phyloP scores from a whole-genome alignment of 2,797 vertebrate species.

The Acestrorhynchus altus region DNA sequence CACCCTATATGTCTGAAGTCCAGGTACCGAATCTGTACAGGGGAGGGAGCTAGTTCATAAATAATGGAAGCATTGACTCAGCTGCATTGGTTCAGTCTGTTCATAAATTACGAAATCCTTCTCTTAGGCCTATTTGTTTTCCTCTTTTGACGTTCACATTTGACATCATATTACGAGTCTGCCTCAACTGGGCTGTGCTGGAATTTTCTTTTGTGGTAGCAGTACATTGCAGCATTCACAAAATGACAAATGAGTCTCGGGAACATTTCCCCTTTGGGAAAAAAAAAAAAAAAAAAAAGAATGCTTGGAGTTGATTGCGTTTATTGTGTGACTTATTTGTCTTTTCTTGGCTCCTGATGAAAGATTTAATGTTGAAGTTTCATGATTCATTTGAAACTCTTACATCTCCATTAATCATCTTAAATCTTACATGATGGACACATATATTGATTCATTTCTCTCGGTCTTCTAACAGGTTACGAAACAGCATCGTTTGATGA shows the following conservation, averaged over 20 bases:
- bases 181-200: neutral
- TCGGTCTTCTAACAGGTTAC: no score
- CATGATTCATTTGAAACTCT: neutral
- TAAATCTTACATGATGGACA: constrained; percentile 26
- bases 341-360: neutral
- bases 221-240: neutral
- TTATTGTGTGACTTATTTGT: constrained; percentile 14
- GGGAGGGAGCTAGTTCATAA: constrained; percentile 72
- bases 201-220: neutral
- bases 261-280: neutral
- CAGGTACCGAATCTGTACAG: constrained; percentile 61
- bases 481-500: no score
- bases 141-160: neutral
- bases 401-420: constrained; percentile 23
- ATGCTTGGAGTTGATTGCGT: neutral
- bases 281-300: constrained; percentile 9
- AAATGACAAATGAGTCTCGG: neutral
- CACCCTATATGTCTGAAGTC: constrained; percentile 21
- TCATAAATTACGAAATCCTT: constrained; percentile 41
- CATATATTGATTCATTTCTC: neutral
- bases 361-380: constrained; percentile 4
- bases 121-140: constrained; percentile 38
- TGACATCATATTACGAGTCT: constrained; percentile 7
- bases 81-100: constrained; percentile 47
- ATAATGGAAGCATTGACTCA: constrained; percentile 68